A percentile compares a stretch with the other conserved stretches of the same genome.
Conservation (phyloP, 2,888 invertebrate species). For the Zygothrica quintamaculata region DNA sequence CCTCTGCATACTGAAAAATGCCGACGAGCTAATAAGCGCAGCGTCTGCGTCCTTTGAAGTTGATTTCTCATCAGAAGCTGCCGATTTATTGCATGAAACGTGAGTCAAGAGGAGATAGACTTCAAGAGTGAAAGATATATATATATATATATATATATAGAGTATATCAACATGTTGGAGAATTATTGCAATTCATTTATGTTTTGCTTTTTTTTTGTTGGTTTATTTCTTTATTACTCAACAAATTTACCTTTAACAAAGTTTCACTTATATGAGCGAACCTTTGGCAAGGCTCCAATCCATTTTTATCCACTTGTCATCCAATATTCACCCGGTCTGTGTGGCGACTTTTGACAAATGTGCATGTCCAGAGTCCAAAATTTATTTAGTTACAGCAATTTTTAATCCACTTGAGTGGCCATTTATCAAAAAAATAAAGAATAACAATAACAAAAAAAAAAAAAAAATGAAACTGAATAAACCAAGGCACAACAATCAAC, state of each 20-base stretch:
- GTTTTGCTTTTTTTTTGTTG: constrained; percentile 17
- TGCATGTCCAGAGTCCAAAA: constrained; percentile 48
- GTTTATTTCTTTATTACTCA: constrained; percentile 16
- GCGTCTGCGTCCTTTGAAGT: constrained; percentile 67
- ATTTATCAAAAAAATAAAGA: constrained; percentile 76
- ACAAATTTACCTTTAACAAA: constrained; percentile 32
- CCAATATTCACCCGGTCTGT: constrained; percentile 7
- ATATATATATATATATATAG: not conserved
- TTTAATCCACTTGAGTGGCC: constrained; percentile 84
- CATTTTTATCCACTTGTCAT: not conserved
- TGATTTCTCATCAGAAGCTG: constrained; percentile 33
- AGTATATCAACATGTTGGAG: not conserved
- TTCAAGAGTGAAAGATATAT: constrained; percentile 2
- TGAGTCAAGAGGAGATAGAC: not conserved
- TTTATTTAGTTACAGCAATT: constrained; percentile 64
- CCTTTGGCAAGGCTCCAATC: constrained; percentile 1
- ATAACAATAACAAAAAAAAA: constrained; percentile 4
- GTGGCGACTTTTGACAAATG: constrained; percentile 59
- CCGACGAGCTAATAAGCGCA: constrained; percentile 69
- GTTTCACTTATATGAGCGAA: constrained; percentile 49
- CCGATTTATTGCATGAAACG: not conserved
- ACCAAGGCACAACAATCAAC: not conserved
- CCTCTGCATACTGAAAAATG: constrained; percentile 73
- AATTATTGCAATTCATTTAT: constrained; percentile 33
- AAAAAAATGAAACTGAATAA: constrained; percentile 5